Base-by-base conservation (phyloP, 2,113 vertebrate genomes). In the Camelus bactrianus region DNA sequence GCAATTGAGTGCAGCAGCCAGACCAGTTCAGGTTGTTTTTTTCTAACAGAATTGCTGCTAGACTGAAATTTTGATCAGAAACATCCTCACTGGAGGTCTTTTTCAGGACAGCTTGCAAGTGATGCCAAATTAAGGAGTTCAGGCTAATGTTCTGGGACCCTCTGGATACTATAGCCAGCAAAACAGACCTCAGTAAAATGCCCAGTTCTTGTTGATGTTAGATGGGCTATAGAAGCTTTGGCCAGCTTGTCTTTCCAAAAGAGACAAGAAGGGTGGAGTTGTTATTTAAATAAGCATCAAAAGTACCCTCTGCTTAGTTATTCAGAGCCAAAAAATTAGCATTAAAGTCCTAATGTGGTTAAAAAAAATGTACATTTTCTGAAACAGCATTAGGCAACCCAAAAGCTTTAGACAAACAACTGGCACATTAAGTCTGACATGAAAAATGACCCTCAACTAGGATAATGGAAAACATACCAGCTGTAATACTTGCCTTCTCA, bases 61-160 rank as follows among this genome's bases (percentile, higher is more conserved):
- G 26, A 14, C 32, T 46, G 58, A 67, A 96, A 92, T 96, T 87
- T 46, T 56, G 42, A 93, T 72, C 72, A 92, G 54, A 79, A 62
- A 14, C 50, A 65, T 89, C 70, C 72, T 97, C 89, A 92, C 28
- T 65, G 32, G 95, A 97, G 87, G 93, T 97, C 94, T 46, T 97
- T 96, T 84, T 95, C 52, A 94, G 91, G 95, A 96, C 30, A 73
- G n/a, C 3, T 38, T 96, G 10, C 54, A 76, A 65, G 24, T 26
- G 35, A 46, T 70, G 46, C 80, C 70, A 84, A 67, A 76, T 89
- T 64, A 56, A 91, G 35, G 87, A 87, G 38, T 60, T 14, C 30
- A 75, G 50, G 20, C 62, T 92, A 76, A 72, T 90, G 32, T 89
- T 96, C 83, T 90, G 38, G 14, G 26, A 16, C 54, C 56, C 84